Evolutionary conservation across 2,113 vertebrate species (phyloP).

Genomic region (Atlantisia rogersi): DNA sequence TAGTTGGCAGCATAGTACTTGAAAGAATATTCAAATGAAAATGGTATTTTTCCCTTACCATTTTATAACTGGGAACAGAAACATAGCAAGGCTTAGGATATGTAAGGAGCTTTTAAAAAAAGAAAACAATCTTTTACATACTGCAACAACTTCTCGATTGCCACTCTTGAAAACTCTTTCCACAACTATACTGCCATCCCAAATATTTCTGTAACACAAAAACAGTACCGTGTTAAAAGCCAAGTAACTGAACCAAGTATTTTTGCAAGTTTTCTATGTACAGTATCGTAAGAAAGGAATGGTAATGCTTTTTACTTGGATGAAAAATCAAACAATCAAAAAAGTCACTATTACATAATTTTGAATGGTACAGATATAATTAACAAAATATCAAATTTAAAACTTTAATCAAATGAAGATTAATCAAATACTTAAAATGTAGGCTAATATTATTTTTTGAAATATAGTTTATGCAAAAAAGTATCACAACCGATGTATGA

Average conservation of each 20-base stretch:
- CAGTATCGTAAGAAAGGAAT: background rate
- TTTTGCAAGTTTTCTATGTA: background rate
- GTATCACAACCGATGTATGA: background rate
- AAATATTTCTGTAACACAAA: constrained; percentile 87
- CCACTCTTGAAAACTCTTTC: constrained; percentile 88
- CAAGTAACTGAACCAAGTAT: background rate
- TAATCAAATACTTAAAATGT: background rate
- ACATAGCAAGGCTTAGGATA: background rate
- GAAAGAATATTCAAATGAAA: background rate
- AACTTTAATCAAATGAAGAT: background rate
- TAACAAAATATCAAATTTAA: background rate
- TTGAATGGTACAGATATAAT: background rate
- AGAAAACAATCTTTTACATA: constrained; percentile 71
- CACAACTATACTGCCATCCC: constrained; percentile 94
- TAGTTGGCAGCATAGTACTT: background rate
- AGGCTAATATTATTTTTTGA: background rate
- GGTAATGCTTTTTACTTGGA: background rate
- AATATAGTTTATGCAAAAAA: background rate
- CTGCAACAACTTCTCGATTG: constrained; percentile 85
- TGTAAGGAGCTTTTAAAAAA: background rate
- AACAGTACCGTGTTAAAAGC: background rate
- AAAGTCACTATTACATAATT: background rate
- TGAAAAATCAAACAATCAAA: background rate
- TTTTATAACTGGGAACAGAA: background rate
- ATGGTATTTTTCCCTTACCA: fast-evolving